Percentiles rank a stretch among this genome's conserved stretches.
Conservation (phyloP, 2,888 invertebrate genomes). For the Himalopsyche anomala region DNA sequence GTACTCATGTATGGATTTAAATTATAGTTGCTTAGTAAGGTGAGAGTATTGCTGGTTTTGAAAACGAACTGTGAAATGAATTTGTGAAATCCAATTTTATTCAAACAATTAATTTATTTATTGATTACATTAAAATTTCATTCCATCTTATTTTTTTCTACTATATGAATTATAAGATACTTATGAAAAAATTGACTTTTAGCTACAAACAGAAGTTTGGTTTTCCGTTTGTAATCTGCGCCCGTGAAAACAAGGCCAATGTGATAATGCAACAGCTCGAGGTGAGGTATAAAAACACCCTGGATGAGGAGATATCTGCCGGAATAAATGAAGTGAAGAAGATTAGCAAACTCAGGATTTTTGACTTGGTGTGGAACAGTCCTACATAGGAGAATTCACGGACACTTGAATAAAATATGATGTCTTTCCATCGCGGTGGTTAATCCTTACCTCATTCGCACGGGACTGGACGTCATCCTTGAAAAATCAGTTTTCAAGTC, state of each 20-base stretch:
- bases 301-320: conserved; percentile 76
- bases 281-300: conserved; percentile 75
- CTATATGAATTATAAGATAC: background rate
- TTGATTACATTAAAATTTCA: too few species aligned
- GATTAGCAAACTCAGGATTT: conserved; percentile 79
- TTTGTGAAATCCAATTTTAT: too few species aligned
- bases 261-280: conserved; percentile 78
- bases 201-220: conserved; percentile 82
- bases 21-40: too few species aligned
- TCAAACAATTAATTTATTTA: too few species aligned
- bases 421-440: background rate
- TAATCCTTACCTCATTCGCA: background rate
- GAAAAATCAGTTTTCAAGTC: too few species aligned
- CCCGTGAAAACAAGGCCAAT: conserved; percentile 79
- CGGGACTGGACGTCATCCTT: too few species aligned
- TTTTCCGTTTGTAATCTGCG: conserved; percentile 84
- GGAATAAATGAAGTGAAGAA: conserved; percentile 83
- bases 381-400: background rate
- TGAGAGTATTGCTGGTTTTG: too few species aligned
- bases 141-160: too few species aligned
- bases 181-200: conserved; percentile 67
- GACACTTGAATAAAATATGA: background rate
- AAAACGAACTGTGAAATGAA: too few species aligned
- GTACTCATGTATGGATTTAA: too few species aligned
- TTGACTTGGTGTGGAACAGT: conserved; percentile 72